Conservation (phyloP, 2,797 vertebrate species). For the Propithecus deckenii region DNA sequence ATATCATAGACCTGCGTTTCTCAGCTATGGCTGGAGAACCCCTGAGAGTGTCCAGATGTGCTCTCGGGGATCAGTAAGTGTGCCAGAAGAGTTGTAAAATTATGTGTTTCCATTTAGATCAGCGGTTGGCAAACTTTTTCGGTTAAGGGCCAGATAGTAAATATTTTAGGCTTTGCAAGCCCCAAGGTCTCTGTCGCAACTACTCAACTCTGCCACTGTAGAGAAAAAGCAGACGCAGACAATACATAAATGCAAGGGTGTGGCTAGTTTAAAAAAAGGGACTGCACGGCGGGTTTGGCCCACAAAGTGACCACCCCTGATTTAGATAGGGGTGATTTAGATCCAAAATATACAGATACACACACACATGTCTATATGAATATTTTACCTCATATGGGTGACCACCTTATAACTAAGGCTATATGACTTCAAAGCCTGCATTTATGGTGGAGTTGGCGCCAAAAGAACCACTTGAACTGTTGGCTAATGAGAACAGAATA, state of each 20-base stretch:
- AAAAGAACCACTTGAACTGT: not conserved
- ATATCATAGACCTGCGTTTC: not conserved
- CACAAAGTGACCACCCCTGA: not conserved
- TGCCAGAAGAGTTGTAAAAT: not conserved
- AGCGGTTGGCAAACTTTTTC: not conserved
- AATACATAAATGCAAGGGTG: not conserved
- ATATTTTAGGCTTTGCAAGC: constrained; percentile 6
- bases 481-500: not conserved
- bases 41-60: not conserved
- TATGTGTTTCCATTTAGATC: not conserved
- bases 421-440: not conserved
- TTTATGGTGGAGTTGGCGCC: not conserved
- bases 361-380: not conserved
- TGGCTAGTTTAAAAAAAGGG: not conserved
- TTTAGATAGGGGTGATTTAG: not conserved
- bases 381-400: not conserved
- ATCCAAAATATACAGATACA: not conserved
- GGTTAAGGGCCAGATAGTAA: not conserved
- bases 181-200: not conserved
- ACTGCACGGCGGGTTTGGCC: not conserved
- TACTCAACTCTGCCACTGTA: not conserved
- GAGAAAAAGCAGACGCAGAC: not conserved
- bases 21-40: not conserved
- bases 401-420: not conserved
- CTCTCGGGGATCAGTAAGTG: not conserved